Evolutionary conservation across 2,797 vertebrate species (phyloP).

Genomic region (Hyperoplus lanceolatus): DNA sequence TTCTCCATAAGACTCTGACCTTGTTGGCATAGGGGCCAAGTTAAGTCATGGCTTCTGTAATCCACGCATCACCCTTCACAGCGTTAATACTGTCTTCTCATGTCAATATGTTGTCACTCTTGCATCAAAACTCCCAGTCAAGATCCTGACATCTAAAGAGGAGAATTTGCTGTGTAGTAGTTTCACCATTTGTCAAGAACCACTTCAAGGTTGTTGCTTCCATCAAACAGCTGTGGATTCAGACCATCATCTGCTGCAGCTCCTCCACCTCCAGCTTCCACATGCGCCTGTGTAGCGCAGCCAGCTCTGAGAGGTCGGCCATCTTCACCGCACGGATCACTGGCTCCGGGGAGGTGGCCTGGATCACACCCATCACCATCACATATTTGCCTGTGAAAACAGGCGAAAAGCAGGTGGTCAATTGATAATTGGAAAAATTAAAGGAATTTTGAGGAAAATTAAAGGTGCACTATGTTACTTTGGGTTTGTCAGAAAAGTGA

Average conservation of each 20-base stretch:
- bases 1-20: background rate
- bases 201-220: background rate
- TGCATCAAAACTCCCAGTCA: conserved; percentile 3
- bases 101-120: conserved; percentile 3
- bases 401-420: conserved; percentile 25
- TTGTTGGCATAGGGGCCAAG: background rate
- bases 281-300: conserved; percentile 83
- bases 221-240: conserved; percentile 27
- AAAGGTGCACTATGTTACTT: no score
- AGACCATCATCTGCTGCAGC: conserved; percentile 83
- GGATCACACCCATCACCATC: conserved; percentile 92
- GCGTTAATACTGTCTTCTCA: background rate
- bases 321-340: conserved; percentile 91
- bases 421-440: conserved; percentile 26
- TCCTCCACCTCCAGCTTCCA: conserved; percentile 93
- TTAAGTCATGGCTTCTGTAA: background rate
- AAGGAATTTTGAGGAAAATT: conserved; percentile 12
- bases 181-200: background rate
- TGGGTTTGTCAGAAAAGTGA: no score
- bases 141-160: background rate
- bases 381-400: conserved; percentile 89
- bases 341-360: conserved; percentile 87
- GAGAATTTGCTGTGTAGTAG: background rate
- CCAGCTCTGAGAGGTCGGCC: conserved; percentile 88
- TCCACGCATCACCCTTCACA: background rate